Conservation (phyloP, 2,113 vertebrate genomes). For the Elgaria multicarinata region DNA sequence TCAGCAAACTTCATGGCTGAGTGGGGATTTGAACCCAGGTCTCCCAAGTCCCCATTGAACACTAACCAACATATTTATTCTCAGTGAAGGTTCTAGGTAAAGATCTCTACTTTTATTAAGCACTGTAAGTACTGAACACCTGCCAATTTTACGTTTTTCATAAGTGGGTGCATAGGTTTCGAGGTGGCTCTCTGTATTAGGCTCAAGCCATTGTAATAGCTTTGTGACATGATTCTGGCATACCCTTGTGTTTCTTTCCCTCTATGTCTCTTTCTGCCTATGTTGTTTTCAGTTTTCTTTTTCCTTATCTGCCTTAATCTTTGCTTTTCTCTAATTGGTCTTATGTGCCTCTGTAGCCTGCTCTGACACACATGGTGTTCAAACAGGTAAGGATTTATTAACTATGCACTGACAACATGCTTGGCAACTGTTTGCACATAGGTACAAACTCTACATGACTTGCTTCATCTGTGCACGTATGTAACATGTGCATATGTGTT, state of each 20-base stretch:
- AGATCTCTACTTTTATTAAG: background rate
- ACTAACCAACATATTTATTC: too few relatives aligned
- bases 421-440: background rate
- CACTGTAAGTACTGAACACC: background rate
- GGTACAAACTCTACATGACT: background rate
- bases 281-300: background rate
- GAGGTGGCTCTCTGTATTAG: background rate
- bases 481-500: background rate
- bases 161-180: background rate
- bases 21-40: too few relatives aligned
- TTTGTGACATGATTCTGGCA: background rate
- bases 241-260: background rate
- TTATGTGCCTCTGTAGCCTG: background rate
- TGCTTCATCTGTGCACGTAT: background rate
- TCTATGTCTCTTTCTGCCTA: background rate
- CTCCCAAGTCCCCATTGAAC: too few relatives aligned
- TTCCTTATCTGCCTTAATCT: background rate
- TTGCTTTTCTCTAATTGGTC: background rate
- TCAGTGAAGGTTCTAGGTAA: background rate
- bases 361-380: background rate
- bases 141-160: background rate
- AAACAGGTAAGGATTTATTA: background rate
- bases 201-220: background rate
- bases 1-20: too few relatives aligned
- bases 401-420: background rate